Evolutionary conservation across 2,888 invertebrate species (phyloP).

Genomic region (Pristionchus maxplancki): DNA sequence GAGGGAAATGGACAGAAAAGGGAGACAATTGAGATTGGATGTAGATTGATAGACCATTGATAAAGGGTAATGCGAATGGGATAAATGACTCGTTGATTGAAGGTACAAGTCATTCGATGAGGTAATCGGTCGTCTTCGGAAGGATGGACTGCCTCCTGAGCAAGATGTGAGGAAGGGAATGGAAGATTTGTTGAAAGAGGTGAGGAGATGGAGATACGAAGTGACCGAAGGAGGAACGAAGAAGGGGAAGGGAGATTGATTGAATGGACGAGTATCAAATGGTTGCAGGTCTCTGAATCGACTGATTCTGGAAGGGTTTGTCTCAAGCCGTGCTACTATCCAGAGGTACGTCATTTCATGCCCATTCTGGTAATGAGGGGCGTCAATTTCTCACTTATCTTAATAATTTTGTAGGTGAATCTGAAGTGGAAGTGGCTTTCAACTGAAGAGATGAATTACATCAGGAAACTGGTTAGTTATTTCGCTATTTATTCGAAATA

Average conservation of each 20-base stretch:
- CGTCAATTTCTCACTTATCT: not conserved
- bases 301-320: conserved; percentile 35
- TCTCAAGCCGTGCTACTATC: conserved; percentile 53
- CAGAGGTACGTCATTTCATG: conserved; percentile 54
- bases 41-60: no score
- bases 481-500: not conserved
- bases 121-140: conserved; percentile 54
- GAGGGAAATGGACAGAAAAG: no score
- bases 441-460: conserved; percentile 63
- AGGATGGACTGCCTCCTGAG: conserved; percentile 61
- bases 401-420: conserved; percentile 48
- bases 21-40: not conserved
- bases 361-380: not conserved
- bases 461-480: conserved; percentile 51
- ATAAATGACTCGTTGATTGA: not conserved
- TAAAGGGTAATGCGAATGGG: not conserved
- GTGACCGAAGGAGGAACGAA: no score
- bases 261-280: not conserved
- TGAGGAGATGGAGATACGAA: no score
- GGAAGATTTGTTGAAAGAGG: conserved; percentile 57
- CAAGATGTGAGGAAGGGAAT: conserved; percentile 55
- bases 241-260: not conserved
- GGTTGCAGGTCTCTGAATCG: conserved; percentile 40
- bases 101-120: conserved; percentile 53
- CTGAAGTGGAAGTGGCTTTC: conserved; percentile 67